These are phyloP conservation scores for Lycophotia porphyrea DNA, from an alignment of 2,888 invertebrate genomes.

Conservation along the genomic window DNA sequence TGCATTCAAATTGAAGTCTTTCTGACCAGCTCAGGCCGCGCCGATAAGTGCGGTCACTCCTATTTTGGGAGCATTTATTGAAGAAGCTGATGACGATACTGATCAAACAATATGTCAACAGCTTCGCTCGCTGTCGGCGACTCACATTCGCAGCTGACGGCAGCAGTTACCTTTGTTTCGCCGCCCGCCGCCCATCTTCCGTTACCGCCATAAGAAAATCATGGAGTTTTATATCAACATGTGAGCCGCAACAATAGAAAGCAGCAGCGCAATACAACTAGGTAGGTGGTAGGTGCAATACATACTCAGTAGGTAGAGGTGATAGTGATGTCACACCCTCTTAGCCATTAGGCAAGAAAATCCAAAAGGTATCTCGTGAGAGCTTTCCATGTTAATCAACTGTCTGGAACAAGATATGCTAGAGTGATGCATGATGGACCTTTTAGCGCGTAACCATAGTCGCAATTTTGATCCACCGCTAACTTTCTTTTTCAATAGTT, in stretches of 20 bases:
- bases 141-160: constrained; percentile 28
- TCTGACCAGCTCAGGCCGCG: neutral
- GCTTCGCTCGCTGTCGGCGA: constrained; percentile 42
- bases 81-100: constrained; percentile 24
- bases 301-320: neutral
- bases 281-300: constrained; percentile 28
- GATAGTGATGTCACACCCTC: neutral
- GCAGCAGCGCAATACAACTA: constrained; percentile 6
- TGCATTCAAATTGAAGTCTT: neutral
- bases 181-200: constrained; percentile 36
- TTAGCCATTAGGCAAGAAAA: neutral
- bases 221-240: constrained; percentile 26
- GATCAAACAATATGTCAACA: constrained; percentile 40
- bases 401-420: neutral
- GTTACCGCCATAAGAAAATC: constrained; percentile 40
- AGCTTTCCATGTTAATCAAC: neutral
- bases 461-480: neutral
- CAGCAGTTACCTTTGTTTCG: constrained; percentile 28
- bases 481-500: neutral
- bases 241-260: constrained; percentile 5
- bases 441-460: neutral
- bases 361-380: neutral
- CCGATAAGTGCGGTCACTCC: neutral
- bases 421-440: neutral
- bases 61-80: neutral